Evolutionary conservation across 2,113 vertebrate genomes (phyloP).

Genomic region (Orthonyx spaldingii): DNA sequence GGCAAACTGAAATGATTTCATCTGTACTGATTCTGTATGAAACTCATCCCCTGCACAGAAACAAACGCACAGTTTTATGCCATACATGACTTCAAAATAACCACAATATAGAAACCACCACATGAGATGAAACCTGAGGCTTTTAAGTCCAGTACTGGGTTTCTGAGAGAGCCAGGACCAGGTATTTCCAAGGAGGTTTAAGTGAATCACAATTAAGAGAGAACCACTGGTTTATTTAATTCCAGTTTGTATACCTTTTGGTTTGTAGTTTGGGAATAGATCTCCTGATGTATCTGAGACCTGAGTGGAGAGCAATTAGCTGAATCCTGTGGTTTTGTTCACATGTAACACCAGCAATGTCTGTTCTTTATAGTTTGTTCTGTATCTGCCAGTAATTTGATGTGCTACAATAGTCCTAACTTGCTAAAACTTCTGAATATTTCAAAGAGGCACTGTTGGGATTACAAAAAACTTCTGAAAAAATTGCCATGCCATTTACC

Average conservation of each 20-base stretch:
- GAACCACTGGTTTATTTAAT: neutral
- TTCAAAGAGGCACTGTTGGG: neutral
- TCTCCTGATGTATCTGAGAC: neutral
- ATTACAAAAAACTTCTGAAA: neutral
- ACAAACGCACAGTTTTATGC: neutral
- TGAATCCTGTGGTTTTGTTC: neutral
- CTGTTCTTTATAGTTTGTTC: neutral
- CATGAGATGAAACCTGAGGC: neutral
- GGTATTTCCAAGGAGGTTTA: neutral
- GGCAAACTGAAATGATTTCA: neutral
- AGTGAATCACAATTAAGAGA: neutral
- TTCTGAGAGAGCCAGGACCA: neutral
- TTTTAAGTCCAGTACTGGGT: fast-evolving
- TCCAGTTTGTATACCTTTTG: neutral
- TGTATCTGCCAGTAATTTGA: neutral
- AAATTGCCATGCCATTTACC: neutral
- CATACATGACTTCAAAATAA: neutral
- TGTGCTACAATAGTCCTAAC: neutral
- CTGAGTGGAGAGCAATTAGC: neutral
- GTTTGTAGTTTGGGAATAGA: neutral
- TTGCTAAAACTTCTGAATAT: neutral
- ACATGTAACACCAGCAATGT: neutral
- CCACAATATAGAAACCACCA: neutral
- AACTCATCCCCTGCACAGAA: neutral
- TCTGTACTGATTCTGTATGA: neutral